phyloP scores from a whole-genome alignment of 2,113 vertebrate genomes.

The Gobio gobio region DNA sequence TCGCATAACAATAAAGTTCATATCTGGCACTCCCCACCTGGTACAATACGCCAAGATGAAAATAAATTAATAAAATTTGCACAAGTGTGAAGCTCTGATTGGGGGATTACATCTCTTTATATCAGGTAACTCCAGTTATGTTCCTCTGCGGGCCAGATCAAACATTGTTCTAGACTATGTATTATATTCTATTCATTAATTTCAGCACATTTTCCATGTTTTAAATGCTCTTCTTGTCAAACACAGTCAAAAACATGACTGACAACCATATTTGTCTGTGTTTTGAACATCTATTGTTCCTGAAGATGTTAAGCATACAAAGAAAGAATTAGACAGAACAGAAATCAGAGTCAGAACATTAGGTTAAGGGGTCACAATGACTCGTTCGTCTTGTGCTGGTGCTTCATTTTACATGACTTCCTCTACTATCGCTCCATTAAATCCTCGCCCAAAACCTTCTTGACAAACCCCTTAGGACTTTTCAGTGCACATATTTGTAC shows the following conservation, averaged over 20 bases:
- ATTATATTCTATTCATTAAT: no score
- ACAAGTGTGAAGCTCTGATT: no score
- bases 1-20: no score
- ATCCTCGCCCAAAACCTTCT: constrained; percentile 43
- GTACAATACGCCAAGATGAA: no score
- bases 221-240: no score
- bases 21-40: no score
- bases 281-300: neutral
- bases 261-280: neutral
- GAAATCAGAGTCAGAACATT: neutral
- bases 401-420: constrained; percentile 33
- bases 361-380: neutral
- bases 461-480: constrained; percentile 49
- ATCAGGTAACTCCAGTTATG: no score
- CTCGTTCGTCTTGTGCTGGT: neutral
- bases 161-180: no score
- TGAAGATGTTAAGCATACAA: neutral
- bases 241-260: neutral
- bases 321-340: neutral
- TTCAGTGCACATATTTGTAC: neutral
- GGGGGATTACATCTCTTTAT: no score
- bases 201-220: no score
- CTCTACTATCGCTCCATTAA: constrained; percentile 26
- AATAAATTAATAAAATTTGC: no score
- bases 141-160: no score